Evolutionary conservation across 2,113 vertebrate genomes (phyloP), one percentile per base, ranked within the genome.

Genomic region (Nycticebus coucang): DNA sequence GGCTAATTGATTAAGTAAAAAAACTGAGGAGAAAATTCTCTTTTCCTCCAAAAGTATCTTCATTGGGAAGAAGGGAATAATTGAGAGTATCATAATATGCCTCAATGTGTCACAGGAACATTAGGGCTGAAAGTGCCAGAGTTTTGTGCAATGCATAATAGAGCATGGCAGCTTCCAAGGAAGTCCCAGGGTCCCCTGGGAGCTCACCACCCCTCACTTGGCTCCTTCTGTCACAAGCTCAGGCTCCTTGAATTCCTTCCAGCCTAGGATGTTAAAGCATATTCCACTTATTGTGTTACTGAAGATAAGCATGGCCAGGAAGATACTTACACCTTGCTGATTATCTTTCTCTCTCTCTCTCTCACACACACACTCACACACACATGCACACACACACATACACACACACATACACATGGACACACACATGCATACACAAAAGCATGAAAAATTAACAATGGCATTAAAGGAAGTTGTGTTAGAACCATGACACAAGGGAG

Each of bases 191-290:
- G n/a, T 30, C 55, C 13, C 13, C 28, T 18, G 6, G 7, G 0
- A 10, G 8, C 30, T n/a, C 5, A 0, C 3, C 7, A n/a, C 7
- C 6, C 30, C 11, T 30, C 69, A 59, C 15, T 28, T 77, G 74
- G 35, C 14, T 82, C 41, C 28, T 79, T 62, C 33, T 2, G 2
- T 14, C 4, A n/a, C 0, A 0, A 22, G 12, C 5, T 87, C 30
- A 24, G 3, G 77, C 8, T 59, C 57, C 45, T 84, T 41, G 24
- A 37, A 57, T 83, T 91, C 8, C 22, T 55, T 28, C 14, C 10
- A 45, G 50, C 57, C 28, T 71, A 28, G 14, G 8, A 26, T 35
- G 19, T 1, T 37, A 60, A 91, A 77, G 71, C 13, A 24, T 30
- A 41, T 53, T 57, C n/a, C 11, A 69, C 6, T 80, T 71, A 62